These are phyloP conservation scores for Eupeodes corollae DNA, from an alignment of 1,140 invertebrate species.

Conservation along the genomic window DNA sequence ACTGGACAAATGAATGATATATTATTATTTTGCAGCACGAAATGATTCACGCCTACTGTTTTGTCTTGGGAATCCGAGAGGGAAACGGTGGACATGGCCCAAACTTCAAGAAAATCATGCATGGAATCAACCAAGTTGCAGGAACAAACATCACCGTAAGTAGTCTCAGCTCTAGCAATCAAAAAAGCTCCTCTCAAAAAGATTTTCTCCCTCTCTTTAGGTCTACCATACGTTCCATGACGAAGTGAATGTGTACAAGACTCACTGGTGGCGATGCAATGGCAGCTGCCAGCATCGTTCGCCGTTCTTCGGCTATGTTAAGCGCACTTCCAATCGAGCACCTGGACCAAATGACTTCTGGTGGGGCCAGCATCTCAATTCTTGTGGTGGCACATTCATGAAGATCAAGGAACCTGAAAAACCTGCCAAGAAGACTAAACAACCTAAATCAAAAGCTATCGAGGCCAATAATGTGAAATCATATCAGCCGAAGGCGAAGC, in stretches of 20 bases:
- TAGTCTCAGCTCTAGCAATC: conserved; percentile 10
- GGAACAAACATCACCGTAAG: conserved; percentile 77
- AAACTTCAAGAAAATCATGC: conserved; percentile 87
- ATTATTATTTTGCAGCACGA: conserved; percentile 68
- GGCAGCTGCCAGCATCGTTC: conserved; percentile 67
- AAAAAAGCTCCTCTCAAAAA: no score
- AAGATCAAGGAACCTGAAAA: conserved; percentile 58
- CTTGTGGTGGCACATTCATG: conserved; percentile 75
- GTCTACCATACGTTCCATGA: conserved; percentile 83
- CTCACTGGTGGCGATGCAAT: conserved; percentile 90
- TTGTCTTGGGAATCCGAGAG: conserved; percentile 67
- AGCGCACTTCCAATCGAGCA: conserved; percentile 64
- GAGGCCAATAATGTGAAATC: background rate
- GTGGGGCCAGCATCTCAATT: conserved; percentile 70
- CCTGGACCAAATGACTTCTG: conserved; percentile 82
- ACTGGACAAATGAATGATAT: no score
- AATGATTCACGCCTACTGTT: conserved; percentile 98
- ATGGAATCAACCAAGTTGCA: conserved; percentile 76
- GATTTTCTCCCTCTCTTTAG: conserved; percentile 30
- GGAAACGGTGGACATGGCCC: conserved; percentile 91
- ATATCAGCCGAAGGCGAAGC: no score
- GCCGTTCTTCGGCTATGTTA: conserved; percentile 82
- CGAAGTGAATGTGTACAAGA: conserved; percentile 73
- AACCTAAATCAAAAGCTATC: conserved; percentile 1
- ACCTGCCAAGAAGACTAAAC: conserved; percentile 19